Base-by-base conservation (phyloP, 2,113 vertebrate species). In the Gulo gulo region DNA sequence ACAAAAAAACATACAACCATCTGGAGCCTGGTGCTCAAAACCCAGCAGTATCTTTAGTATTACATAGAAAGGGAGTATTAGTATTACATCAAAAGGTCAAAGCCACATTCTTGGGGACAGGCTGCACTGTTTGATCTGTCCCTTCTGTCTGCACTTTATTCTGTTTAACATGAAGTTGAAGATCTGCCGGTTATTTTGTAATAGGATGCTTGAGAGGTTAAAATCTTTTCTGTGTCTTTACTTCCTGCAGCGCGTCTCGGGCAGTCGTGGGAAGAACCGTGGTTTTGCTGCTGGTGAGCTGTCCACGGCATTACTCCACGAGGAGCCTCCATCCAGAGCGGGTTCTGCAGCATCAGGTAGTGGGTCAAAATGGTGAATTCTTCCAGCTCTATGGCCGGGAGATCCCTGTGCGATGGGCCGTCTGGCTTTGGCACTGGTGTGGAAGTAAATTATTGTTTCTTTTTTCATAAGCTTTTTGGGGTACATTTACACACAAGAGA, bases 321-420 rank as follows among this genome's bases (percentile, higher is more conserved):
- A 98, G 93, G 99, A 99, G 16, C 98, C 99, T 36, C 98, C 97
- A 26, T 98, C 97, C 4, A 98, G 98, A 83, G 98, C 98, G 0
- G 98, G 98, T 36, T 99, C 99, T n/a, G 98, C 99, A 39, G 98
- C 98, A 2, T 99, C 99, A n/a, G 99, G 98, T 88, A 99, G 98
- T 20, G 98, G 98, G 78, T 99, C 99, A 47, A 98, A 95, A 98
- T 98, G 23, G 98, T 98, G 83, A 97, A 94, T 45, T 99, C 99
- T 14, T 97, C 98, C 61, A 97, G 98, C 39, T 98, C 98, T 13
- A 96, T 98, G 7, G 85, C 97, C 47, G 39, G 55, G 13, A 74
- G 95, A 8, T 98, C 97, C 16, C 98, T 96, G 61, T 99, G 98
- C 91, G 98, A 98, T 7, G 96, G 98, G 88, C 99, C 98, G 26